Percentiles rank a stretch among this genome's conserved stretches.
Conservation (phyloP, 2,113 vertebrate genomes). For the Podarcis muralis region DNA sequence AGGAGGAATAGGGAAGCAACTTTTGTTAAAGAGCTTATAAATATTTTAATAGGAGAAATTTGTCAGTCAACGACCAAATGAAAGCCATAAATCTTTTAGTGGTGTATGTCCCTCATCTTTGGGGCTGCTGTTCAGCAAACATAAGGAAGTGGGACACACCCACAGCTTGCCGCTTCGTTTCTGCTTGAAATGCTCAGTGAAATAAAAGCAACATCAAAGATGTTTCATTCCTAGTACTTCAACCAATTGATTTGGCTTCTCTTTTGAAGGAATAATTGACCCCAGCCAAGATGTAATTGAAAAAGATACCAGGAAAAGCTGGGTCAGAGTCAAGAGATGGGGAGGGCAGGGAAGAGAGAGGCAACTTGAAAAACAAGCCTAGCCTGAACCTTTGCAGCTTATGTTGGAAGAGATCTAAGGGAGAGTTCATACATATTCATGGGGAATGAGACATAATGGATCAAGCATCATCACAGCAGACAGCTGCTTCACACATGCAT, state of each 20-base stretch:
- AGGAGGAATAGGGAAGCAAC: not conserved
- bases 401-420: not conserved
- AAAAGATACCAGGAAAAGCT: conserved; percentile 42
- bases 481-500: not conserved
- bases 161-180: conserved; percentile 7
- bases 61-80: conserved; percentile 10
- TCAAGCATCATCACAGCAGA: not conserved
- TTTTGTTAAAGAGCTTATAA: conserved; percentile 18
- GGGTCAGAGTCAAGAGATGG: conserved; percentile 17
- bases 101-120: conserved; percentile 5
- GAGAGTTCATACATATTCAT: not conserved
- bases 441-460: not conserved
- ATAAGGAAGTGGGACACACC: not conserved
- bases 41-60: conserved; percentile 14
- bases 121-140: not conserved
- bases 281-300: conserved; percentile 55
- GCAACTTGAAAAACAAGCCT: conserved; percentile 12
- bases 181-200: conserved; percentile 6
- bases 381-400: not conserved
- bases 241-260: conserved; percentile 62
- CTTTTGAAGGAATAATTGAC: conserved; percentile 64
- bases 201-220: conserved; percentile 59
- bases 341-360: too few species aligned
- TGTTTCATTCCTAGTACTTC: conserved; percentile 50
- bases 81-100: conserved; percentile 37